Base-by-base conservation (phyloP, 1,140 invertebrate species). In the Drosophila tsacasi region DNA sequence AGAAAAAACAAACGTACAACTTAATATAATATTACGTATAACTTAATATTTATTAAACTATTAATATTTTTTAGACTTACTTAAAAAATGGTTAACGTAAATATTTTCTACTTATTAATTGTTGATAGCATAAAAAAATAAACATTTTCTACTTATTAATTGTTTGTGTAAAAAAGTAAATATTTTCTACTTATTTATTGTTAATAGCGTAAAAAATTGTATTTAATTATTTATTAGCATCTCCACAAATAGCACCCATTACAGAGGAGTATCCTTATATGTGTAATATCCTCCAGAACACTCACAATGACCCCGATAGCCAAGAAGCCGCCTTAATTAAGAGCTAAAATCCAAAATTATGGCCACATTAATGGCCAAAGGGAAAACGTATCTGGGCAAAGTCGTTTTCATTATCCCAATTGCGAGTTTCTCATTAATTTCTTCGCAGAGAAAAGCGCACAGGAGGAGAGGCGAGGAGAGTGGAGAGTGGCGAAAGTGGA, bases 351-450 rank as follows among this genome's bases (percentile, higher is more conserved):
- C 35, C 52, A 30, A 58, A 64, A 50, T 59, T 32, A 46, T 49
- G 59, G 25, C 47, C 47, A 62, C 40, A 61, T 15, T 49, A 46
- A 27, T 32, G 42, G 35, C 17, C 25, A 40, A 54, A 46, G 39
- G 39, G 54, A 49, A 50, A 55, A 64, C 54, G 42, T 52, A 55
- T 60, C 50, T 63, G 32, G 61, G 64, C 21, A 82, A 82, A 77
- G 64, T 76, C 76, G 54, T 87, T 73, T 87, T 79, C 44, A 73
- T 79, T 82, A 75, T 65, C 73, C 59, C 54, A 64, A 39, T 74
- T 66, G 39, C 58, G 66, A 79, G 42, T 62, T 84, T 67, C 68
- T 78, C 81, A 89, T 87, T 89, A 83, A 81, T 75, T 77, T 65
- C 46, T 15, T 46, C 19, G 47, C 27, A 12, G 37, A 40, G 44